A percentile compares a stretch with the other conserved stretches of the same genome.
Evolutionary conservation across 2,797 vertebrate genomes (phyloP).

Genomic region (Zonotrichia albicollis): DNA sequence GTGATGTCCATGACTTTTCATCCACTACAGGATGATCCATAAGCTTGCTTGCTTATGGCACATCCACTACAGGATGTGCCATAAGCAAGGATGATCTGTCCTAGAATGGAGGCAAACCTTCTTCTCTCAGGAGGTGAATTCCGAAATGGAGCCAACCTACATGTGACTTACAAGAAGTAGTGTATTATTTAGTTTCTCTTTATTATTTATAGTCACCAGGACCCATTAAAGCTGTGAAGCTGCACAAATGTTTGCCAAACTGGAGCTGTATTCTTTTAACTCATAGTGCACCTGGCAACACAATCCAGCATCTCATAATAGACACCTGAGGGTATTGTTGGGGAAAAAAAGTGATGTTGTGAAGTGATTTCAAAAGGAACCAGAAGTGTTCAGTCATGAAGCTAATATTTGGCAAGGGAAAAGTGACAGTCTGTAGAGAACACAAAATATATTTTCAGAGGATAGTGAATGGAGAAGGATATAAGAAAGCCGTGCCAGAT

Average conservation of each 20-base stretch:
- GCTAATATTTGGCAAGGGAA: constrained; percentile 31
- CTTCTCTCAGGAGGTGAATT: neutral
- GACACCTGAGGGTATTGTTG: neutral
- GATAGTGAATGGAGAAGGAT: neutral
- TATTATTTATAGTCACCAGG: neutral
- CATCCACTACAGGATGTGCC: neutral
- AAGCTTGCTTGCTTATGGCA: too few relatives aligned
- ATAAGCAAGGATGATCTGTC: neutral
- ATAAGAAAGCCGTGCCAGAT: neutral
- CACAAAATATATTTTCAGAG: neutral
- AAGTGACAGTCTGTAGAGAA: neutral
- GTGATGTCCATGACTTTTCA: neutral
- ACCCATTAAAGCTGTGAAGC: neutral
- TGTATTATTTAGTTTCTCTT: constrained; percentile 17
- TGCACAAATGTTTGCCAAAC: neutral
- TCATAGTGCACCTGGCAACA: neutral
- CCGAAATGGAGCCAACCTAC: neutral
- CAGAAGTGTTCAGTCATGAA: neutral
- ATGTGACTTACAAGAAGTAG: neutral
- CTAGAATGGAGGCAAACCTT: neutral
- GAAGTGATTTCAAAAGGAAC: neutral
- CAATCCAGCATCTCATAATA: neutral
- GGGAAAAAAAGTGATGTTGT: neutral
- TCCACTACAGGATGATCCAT: neutral
- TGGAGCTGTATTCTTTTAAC: neutral